Evolutionary conservation across 2,113 vertebrate genomes (phyloP).

Genomic region (Nannobrachium achirus): DNA sequence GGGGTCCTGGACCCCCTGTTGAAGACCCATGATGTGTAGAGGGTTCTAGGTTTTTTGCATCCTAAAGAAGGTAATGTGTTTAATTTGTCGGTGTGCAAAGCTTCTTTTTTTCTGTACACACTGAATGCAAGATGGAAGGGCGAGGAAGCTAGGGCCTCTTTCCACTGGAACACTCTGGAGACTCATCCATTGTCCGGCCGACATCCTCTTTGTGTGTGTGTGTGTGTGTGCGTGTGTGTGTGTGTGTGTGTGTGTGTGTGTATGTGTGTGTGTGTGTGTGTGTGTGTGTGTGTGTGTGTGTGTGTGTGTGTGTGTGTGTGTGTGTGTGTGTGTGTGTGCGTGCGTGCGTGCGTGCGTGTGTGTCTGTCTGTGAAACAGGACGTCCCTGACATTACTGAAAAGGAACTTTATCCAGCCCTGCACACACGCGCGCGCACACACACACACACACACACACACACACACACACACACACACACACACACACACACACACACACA

Average conservation of each 20-base stretch:
- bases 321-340: background rate
- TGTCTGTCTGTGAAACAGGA: slow-evolving; percentile 49
- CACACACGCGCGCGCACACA: background rate
- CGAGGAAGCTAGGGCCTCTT: slow-evolving; percentile 65
- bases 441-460: slow-evolving; percentile 18
- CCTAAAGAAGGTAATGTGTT: too few species aligned
- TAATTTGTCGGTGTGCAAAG: too few species aligned
- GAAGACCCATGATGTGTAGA: too few species aligned
- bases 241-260: slow-evolving; percentile 36
- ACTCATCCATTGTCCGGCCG: slow-evolving; percentile 70
- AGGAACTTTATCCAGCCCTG: slow-evolving; percentile 54
- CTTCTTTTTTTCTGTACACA: slow-evolving; percentile 15
- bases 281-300: slow-evolving; percentile 20
- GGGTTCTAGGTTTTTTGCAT: too few species aligned
- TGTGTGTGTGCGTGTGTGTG: slow-evolving; percentile 26
- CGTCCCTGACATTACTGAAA: slow-evolving; percentile 69
- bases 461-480: too few species aligned
- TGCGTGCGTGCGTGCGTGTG: background rate
- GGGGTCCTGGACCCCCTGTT: too few species aligned
- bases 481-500: too few species aligned
- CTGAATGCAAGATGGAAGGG: slow-evolving; percentile 40
- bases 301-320: background rate
- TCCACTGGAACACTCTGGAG: slow-evolving; percentile 65
- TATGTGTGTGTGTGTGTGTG: slow-evolving; percentile 22
- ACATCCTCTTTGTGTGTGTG: slow-evolving; percentile 66